Conservation (phyloP, 30 jellyfish, hydroid and myxozoan species). For the Turritopsis dohrnii region DNA sequence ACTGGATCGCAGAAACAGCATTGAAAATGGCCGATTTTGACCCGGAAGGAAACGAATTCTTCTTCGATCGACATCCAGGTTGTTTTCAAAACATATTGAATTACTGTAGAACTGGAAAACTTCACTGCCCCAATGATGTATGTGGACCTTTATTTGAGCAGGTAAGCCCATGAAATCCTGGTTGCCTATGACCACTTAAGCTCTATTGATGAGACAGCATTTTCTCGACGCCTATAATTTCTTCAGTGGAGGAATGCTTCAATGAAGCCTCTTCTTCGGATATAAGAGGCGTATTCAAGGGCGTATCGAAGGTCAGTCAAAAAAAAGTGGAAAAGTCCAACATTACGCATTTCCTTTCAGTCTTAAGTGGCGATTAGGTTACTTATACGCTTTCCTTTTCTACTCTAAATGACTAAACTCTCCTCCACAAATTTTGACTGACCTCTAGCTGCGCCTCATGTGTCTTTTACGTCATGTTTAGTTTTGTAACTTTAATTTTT, state of each 20-base stretch:
- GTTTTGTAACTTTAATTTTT: no score
- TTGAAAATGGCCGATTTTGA: constrained; percentile 92
- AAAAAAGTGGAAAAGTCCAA: not conserved
- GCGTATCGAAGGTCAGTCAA: not conserved
- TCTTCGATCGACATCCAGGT: constrained; percentile 96
- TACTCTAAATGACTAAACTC: not conserved
- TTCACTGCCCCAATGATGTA: constrained; percentile 98
- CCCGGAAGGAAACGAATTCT: constrained; percentile 89
- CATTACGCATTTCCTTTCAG: not conserved
- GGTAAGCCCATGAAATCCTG: not conserved
- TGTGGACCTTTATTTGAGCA: constrained; percentile 93
- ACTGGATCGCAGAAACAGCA: constrained; percentile 98
- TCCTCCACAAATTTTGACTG: no score
- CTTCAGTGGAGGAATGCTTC: no score
- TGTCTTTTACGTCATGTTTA: no score
- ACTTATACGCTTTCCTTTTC: not conserved
- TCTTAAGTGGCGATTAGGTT: not conserved
- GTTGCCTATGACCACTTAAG: not conserved
- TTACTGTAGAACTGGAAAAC: constrained; percentile 93
- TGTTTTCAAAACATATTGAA: constrained; percentile 88
- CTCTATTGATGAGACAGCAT: no score
- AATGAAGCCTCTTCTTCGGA: no score
- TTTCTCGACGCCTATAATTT: no score
- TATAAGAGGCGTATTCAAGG: no score
- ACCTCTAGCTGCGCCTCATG: no score